Base-by-base conservation (phyloP, 2,888 invertebrate species). In the Desoria tigrina region DNA sequence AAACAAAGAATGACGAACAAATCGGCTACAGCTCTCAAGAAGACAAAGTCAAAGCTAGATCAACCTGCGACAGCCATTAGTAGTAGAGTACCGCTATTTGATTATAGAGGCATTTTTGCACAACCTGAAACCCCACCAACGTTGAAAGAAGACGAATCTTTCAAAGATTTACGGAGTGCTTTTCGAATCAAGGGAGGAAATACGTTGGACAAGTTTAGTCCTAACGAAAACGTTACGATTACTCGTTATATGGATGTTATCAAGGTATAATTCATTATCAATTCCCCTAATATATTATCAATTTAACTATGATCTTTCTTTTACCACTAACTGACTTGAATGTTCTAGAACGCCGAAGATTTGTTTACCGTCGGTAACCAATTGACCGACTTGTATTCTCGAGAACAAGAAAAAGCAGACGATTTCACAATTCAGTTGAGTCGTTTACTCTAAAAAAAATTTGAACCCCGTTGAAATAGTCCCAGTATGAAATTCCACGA, bases 401-500 rank as follows among this genome's bases (percentile, higher is more conserved):
- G 64, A 32, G 45, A 64, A 54, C 53, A 54, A 28, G 27, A 6
- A 18, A 6, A 7, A 14, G 54, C 64, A 7, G 54, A 64, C 24
- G 59, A 64, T 53, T 58, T 42, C 14, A 45, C 59, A 42, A 53
- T 23, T 11, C 51, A 59, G n/a, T 26, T 59, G 27, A 59, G 23
- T 16, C 32, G 32, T 7, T 7, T 32, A 11, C 32, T 32, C 11
- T 32, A n/a, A n/a, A n/a, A n/a, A n/a, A n/a, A n/a, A n/a, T n/a
- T n/a, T n/a, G n/a, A n/a, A n/a, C n/a, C n/a, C n/a, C n/a, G n/a
- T n/a, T n/a, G n/a, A n/a, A n/a, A n/a, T n/a, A n/a, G n/a, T n/a
- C n/a, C n/a, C n/a, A n/a, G n/a, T n/a, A n/a, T n/a, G n/a, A n/a
- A n/a, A n/a, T n/a, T n/a, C n/a, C n/a, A n/a, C n/a, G n/a, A n/a